Evolutionary conservation across 2,797 vertebrate species (phyloP).

Genomic region (Sebastes trivittatus): DNA sequence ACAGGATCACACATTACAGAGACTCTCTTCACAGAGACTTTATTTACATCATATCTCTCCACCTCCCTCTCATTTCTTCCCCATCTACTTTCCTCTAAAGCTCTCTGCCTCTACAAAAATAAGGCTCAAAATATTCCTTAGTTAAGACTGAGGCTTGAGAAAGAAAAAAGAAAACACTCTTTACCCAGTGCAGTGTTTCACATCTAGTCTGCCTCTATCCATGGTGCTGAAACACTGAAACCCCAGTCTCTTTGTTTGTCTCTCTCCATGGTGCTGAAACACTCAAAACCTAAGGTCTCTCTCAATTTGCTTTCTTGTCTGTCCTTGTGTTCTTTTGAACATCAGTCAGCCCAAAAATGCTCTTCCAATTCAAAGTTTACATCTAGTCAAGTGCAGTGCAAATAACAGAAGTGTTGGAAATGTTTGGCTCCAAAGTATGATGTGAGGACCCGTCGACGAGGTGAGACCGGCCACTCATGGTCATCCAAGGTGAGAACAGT

Average conservation of each 20-base stretch:
- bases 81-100: conserved; percentile 51
- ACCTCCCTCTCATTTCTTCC: conserved; percentile 20
- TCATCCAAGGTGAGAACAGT: background rate
- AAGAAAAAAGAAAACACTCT: background rate
- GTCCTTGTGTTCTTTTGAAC: background rate
- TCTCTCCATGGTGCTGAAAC: conserved; percentile 23
- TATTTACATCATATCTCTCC: conserved; percentile 66
- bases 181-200: background rate
- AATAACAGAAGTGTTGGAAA: background rate
- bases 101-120: conserved; percentile 39
- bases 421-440: background rate
- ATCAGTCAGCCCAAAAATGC: background rate
- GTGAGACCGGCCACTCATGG: background rate
- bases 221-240: conserved; percentile 30
- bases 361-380: background rate
- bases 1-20: conserved; percentile 64
- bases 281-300: background rate
- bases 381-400: background rate
- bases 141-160: conserved; percentile 23
- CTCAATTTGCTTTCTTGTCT: background rate
- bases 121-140: conserved; percentile 35
- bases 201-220: conserved; percentile 27
- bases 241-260: background rate
- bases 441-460: background rate
- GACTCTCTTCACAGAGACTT: conserved; percentile 67